Percentiles rank a stretch among this genome's conserved stretches.
phyloP scores from a whole-genome alignment of 2,888 invertebrate genomes.

The Melipona beecheii region DNA sequence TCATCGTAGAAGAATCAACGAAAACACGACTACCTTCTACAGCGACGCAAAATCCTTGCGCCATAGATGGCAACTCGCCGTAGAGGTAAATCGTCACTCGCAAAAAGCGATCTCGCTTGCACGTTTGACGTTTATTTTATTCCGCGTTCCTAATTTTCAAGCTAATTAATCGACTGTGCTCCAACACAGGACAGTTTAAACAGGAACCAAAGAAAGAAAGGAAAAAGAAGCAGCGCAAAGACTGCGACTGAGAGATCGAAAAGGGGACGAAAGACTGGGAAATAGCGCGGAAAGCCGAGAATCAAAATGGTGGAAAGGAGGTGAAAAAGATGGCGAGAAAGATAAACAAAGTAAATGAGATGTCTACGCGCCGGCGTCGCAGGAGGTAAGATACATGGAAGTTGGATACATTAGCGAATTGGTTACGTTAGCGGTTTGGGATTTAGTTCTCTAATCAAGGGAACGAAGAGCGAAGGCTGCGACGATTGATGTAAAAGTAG shows the following conservation, averaged over 20 bases:
- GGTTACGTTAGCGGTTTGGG: slow-evolving; percentile 55
- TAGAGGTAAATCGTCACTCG: neutral
- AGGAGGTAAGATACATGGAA: slow-evolving; percentile 32
- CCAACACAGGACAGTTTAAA: neutral
- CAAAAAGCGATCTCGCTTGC: no score
- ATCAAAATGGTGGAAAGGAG: neutral
- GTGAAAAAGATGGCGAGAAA: neutral
- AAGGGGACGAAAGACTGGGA: slow-evolving; percentile 1
- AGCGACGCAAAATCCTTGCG: neutral
- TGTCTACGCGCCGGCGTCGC: slow-evolving; percentile 27
- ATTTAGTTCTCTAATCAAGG: slow-evolving; percentile 56
- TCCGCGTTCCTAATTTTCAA: neutral
- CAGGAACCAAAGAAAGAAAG: neutral
- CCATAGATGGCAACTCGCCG: neutral
- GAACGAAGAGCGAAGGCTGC: slow-evolving; percentile 48
- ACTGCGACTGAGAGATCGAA: neutral
- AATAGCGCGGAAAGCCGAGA: neutral
- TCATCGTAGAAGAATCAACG: slow-evolving; percentile 12
- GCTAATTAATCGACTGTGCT: neutral
- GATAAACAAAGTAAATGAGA: slow-evolving; percentile 43
- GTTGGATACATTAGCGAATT: slow-evolving; percentile 58
- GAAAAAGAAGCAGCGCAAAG: no score
- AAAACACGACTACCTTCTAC: slow-evolving; percentile 3
- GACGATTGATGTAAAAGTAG: slow-evolving; percentile 54
- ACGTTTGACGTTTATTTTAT: no score